A percentile compares a stretch with the other conserved stretches of the same genome.
Conservation (phyloP, 2,888 invertebrate genomes). For the Emmelina monodactyla region DNA sequence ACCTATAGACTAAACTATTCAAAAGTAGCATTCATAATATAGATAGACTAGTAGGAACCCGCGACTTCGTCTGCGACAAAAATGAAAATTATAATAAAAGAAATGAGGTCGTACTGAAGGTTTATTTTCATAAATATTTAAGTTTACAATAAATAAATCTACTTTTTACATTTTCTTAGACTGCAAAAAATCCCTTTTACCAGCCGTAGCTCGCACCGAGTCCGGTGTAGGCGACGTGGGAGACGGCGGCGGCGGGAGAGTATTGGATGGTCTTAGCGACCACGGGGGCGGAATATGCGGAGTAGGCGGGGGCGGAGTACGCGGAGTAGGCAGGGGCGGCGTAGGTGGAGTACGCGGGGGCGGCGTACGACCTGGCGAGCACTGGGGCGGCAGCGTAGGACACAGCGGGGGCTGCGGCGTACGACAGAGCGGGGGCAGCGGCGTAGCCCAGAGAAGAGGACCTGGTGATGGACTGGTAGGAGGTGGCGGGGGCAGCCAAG, state of each 20-base stretch:
- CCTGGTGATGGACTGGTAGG: conserved; percentile 19
- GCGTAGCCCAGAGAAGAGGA: neutral
- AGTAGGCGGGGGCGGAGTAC: conserved; percentile 18
- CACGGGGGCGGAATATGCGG: conserved; percentile 19
- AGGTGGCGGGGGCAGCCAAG: conserved; percentile 11
- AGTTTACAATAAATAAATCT: neutral
- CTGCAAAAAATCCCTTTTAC: conserved; percentile 12
- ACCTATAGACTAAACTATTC: too few species aligned
- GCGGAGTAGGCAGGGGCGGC: conserved; percentile 6
- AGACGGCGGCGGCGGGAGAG: conserved; percentile 49
- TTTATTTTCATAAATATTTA: neutral
- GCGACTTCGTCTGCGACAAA: too few species aligned
- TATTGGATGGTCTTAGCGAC: conserved; percentile 33
- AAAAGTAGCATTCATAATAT: too few species aligned
- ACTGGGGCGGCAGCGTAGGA: conserved; percentile 15
- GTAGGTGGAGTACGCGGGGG: conserved; percentile 5
- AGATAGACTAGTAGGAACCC: too few species aligned
- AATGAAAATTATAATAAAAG: too few species aligned
- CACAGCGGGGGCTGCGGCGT: conserved; percentile 20
- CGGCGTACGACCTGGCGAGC: conserved; percentile 12
- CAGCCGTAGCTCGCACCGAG: conserved; percentile 57
- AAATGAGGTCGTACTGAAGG: neutral
- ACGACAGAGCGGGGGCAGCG: conserved; percentile 17
- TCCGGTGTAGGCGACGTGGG: conserved; percentile 71
- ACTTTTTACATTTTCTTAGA: neutral